Base-by-base conservation (phyloP, 2,888 invertebrate genomes). In the Aricia artaxerxes region DNA sequence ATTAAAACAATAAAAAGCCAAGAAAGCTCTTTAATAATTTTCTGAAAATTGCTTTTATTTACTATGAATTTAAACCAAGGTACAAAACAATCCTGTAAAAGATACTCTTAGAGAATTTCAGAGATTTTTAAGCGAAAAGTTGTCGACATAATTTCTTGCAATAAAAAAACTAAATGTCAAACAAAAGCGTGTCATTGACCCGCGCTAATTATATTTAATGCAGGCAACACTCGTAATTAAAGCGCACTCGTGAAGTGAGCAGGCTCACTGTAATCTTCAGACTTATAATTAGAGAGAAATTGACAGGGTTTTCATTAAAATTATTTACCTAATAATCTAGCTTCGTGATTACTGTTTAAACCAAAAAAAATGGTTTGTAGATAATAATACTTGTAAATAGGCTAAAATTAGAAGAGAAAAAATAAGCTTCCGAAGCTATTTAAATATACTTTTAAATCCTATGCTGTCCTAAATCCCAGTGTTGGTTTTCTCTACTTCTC, bases 141-240 rank as follows among this genome's bases (percentile, higher is more conserved):
- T 35, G 69, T 69, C 31, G 38, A 13, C 31, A 9, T 31, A 35
- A 69, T 69, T 69, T 69, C 13, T 35, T 35, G 31, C 24, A 35
- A 7, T 24, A 49, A 75, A 73, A 73, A 24, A 73, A 44, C n/a
- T 9, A 73, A 44, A 31, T 9, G 44, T 44, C 73, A 73, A 44
- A 73, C 73, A 73, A 44, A 53, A 24, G 31, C 53, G 38, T 72
- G 78, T 78, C 38, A 72, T n/a, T 72, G 69, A 78, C 78, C 78
- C n/a, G 72, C 69, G 78, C 69, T 78, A 53, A 72, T 78, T 72
- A 35, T 78, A 61, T 72, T 44, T 64, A 78, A 69, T 57, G 38
- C 72, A 53, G 53, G 75, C 76, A 53, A 76, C 75, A 75, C 75
- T 75, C 75, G 49, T 49, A 11, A 53, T 40, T 73, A 44, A 40